Base-by-base conservation (phyloP, 2,888 invertebrate species). In the Ctena decussata region DNA sequence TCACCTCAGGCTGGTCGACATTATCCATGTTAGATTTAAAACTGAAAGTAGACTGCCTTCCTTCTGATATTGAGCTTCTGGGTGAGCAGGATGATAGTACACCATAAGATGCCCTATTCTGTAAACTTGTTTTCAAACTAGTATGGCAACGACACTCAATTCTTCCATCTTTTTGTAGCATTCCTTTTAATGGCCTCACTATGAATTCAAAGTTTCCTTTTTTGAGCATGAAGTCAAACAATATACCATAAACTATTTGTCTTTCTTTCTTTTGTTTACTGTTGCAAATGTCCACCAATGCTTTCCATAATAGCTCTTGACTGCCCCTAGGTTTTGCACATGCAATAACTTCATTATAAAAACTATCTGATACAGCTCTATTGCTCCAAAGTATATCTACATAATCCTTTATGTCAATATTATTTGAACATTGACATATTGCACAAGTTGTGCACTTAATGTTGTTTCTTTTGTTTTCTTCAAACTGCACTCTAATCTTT, bases 341-440 rank as follows among this genome's bases (percentile, higher is more conserved):
- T 3, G 27, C 27, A n/a, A 72, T 39, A 3, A 72, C 46, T 72
- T 72, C 72, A 30, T 72, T 72, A 39, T 72, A 72, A 41, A 72
- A 46, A 0, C 72, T 44, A 41, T 72, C 72, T n/a, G 72, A 30
- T 5, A 72, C 46, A 30, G 72, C 72, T 8, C 41, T 30, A 12
- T 41, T 46, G 12, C 46, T 46, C 72, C 72, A 72, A n/a, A 72
- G 27, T 21, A 27, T 44, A 21, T 72, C 72, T 5, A 72, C 72
- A 12, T 18, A n/a, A 12, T 72, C 41, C 30, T 72, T 72, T 1
- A 72, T 44, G n/a, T 72, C 72, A 5, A 72, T 24, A 44, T 72
- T 72, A 15, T 27, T n/a, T 41, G 24, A 6, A 15, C 41, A 44
- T 27, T 27, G 72, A 18, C 72, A 72, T 27, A 72, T 24, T n/a